A percentile compares a stretch with the other conserved stretches of the same genome.
Conservation (phyloP, 2,888 invertebrate genomes). For the Volucella zonaria region DNA sequence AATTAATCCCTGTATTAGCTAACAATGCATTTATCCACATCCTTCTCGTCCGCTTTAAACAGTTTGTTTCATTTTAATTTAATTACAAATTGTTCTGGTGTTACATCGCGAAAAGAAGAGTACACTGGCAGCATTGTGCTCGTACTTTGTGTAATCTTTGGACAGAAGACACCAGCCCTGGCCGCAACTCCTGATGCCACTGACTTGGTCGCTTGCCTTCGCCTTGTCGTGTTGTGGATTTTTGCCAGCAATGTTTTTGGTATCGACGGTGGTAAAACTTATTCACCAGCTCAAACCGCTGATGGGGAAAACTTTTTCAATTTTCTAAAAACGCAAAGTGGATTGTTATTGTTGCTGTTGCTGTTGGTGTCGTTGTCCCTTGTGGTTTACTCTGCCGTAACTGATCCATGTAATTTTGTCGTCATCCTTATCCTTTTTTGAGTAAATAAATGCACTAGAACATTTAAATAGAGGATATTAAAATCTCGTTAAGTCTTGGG, state of each 20-base stretch:
- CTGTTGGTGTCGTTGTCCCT: background rate
- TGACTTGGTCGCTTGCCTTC: background rate
- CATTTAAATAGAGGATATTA: slow-evolving; percentile 12
- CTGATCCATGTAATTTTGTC: slow-evolving; percentile 33
- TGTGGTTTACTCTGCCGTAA: slow-evolving; percentile 3
- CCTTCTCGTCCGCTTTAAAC: too few relatives aligned
- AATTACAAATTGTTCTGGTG: slow-evolving; percentile 17
- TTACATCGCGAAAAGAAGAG: background rate
- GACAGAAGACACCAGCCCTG: background rate
- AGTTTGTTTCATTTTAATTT: slow-evolving; percentile 1
- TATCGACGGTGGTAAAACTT: slow-evolving; percentile 20
- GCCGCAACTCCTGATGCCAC: background rate
- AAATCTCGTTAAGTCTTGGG: slow-evolving; percentile 40
- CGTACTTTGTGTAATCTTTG: background rate
- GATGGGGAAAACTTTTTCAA: slow-evolving; percentile 53
- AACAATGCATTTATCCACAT: too few relatives aligned
- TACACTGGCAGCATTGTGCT: background rate
- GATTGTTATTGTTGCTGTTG: slow-evolving; percentile 23
- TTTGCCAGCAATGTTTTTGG: slow-evolving; percentile 24
- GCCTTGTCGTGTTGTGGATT: background rate
- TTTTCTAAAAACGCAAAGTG: slow-evolving; percentile 47
- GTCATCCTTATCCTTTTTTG: slow-evolving; percentile 10
- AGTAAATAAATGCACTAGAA: slow-evolving; percentile 18
- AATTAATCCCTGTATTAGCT: too few relatives aligned
- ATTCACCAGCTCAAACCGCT: slow-evolving; percentile 37